phyloP scores from a whole-genome alignment of 2,888 invertebrate genomes.

The Calameuta filiformis region DNA sequence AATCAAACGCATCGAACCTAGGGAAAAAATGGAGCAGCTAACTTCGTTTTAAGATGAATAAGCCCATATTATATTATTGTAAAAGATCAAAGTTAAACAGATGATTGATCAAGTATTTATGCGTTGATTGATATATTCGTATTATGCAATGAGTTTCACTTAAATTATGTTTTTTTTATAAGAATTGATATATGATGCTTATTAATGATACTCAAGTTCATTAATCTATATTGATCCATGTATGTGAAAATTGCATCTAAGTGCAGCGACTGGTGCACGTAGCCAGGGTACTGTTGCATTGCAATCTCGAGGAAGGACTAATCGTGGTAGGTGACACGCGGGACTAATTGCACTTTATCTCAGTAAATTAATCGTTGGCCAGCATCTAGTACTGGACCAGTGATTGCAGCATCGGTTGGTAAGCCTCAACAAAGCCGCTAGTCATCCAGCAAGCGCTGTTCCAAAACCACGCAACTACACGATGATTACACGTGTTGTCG shows the following conservation, averaged over 20 bases:
- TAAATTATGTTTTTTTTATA: neutral
- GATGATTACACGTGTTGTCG: constrained; percentile 23
- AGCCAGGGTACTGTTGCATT: neutral
- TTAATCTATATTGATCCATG: neutral
- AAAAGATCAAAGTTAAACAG: neutral
- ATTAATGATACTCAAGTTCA: neutral
- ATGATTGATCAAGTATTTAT: neutral
- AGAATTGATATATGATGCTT: neutral
- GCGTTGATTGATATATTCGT: neutral
- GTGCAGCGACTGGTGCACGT: neutral
- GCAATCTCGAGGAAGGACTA: constrained; percentile 37
- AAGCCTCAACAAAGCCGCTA: constrained; percentile 38
- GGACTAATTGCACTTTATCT: constrained; percentile 58
- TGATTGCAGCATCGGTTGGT: constrained; percentile 41
- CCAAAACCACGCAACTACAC: constrained; percentile 36
- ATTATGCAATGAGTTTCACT: neutral
- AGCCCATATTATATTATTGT: neutral
- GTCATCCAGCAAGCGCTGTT: constrained; percentile 43
- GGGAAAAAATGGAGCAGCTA: constrained; percentile 5
- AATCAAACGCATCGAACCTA: neutral
- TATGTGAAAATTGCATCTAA: neutral
- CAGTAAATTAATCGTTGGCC: constrained; percentile 53
- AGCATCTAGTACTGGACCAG: constrained; percentile 38
- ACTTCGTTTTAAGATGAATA: neutral
- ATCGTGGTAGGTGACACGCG: constrained; percentile 51